Evolutionary conservation across 2,113 vertebrate species (phyloP).

Genomic region (Microcebus jonahi): DNA sequence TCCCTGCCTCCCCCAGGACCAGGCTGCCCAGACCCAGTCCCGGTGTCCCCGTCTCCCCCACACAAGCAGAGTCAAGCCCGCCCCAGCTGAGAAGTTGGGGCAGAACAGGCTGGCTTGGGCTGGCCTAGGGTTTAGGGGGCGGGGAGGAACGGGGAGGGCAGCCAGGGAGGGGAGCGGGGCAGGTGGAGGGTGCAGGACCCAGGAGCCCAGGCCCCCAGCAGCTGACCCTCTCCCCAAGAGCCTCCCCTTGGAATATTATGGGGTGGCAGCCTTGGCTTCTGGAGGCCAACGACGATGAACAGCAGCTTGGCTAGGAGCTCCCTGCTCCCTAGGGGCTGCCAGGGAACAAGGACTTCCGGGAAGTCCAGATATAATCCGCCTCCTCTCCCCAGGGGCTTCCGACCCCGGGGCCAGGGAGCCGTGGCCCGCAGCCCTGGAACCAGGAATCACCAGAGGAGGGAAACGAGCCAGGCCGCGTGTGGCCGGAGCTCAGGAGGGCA

Average conservation of each 20-base stretch:
- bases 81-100: rapidly evolving
- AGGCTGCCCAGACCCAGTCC: background rate
- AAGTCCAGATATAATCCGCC: background rate
- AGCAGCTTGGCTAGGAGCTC: constrained; percentile 11
- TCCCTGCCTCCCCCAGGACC: background rate
- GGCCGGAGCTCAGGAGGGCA: background rate
- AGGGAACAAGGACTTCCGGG: background rate
- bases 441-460: background rate
- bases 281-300: background rate
- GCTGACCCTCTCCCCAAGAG: background rate
- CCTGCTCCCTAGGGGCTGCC: background rate
- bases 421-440: background rate
- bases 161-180: background rate
- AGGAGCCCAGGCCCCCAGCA: background rate
- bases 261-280: background rate
- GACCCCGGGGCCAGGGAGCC: background rate
- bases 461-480: no score
- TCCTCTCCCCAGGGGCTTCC: background rate
- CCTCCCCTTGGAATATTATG: background rate
- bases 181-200: background rate
- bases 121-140: background rate
- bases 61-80: constrained; percentile 4
- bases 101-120: background rate
- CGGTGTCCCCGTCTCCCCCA: background rate
- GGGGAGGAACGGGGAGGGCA: no score